phyloP scores from a whole-genome alignment of 2,113 vertebrate species.

The Macrotis lagotis region DNA sequence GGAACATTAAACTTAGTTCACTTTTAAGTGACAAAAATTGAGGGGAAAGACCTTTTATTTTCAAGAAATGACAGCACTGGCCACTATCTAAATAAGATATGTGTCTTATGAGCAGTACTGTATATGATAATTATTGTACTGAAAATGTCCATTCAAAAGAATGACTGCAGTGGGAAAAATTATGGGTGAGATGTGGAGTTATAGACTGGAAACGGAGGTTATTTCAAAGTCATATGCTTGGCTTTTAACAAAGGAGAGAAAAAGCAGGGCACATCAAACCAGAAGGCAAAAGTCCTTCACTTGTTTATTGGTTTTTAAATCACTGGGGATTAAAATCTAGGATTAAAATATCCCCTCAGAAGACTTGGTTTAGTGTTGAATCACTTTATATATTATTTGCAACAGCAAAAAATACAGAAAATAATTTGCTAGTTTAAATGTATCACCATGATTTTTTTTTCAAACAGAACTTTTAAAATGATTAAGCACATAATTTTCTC shows the following conservation, averaged over 20 bases:
- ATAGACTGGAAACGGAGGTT: conserved; percentile 68
- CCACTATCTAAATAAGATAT: conserved; percentile 60
- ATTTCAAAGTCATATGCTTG: conserved; percentile 62
- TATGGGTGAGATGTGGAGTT: conserved; percentile 58
- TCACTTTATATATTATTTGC: not conserved
- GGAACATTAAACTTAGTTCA: conserved; percentile 63
- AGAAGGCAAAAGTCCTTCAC: not conserved
- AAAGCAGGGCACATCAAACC: not conserved
- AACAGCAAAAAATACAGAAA: not conserved
- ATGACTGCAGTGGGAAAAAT: conserved; percentile 60
- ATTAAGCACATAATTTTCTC: not conserved
- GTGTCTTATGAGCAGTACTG: conserved; percentile 4
- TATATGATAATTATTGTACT: conserved; percentile 54
- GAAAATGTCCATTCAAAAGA: conserved; percentile 63
- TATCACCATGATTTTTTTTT: not conserved
- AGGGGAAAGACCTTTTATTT: conserved; percentile 22
- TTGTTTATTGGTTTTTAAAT: not conserved
- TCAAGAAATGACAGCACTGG: conserved; percentile 43
- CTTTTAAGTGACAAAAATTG: conserved; percentile 63
- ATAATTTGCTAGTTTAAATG: not conserved
- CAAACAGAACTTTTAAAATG: not conserved
- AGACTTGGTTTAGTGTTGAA: not conserved
- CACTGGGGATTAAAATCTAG: not conserved
- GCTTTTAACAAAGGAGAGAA: conserved; percentile 44
- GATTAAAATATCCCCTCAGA: not conserved